Evolutionary conservation across 2,797 vertebrate species (phyloP).

Genomic region (Salarias fasciatus): DNA sequence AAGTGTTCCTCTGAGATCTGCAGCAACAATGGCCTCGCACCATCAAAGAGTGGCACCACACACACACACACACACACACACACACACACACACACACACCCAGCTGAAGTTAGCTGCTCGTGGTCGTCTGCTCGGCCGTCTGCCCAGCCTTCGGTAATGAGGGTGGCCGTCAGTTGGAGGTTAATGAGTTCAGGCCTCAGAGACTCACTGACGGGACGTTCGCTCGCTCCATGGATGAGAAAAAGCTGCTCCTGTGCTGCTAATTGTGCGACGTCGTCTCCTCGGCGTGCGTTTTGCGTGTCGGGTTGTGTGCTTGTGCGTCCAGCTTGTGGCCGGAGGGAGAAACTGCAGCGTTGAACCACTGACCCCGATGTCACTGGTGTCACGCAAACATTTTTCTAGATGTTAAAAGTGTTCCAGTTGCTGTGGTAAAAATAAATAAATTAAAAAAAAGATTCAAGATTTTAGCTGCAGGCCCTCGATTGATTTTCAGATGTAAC

Average conservation of each 20-base stretch:
- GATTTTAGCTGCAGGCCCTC: no score
- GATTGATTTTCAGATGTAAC: no score
- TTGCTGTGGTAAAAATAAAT: no score
- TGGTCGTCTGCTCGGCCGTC: constrained; percentile 28
- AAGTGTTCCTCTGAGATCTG: constrained; percentile 50
- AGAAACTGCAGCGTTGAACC: no score
- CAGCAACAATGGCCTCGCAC: constrained; percentile 60
- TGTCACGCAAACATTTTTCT: no score
- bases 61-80: constrained; percentile 15
- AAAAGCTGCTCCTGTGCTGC: constrained; percentile 48
- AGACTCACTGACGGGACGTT: constrained; percentile 25
- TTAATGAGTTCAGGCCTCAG: constrained; percentile 61
- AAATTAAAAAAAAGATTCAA: no score
- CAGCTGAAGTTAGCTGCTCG: constrained; percentile 18
- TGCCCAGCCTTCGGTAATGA: constrained; percentile 35
- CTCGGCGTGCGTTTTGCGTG: no score
- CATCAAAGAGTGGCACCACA: constrained; percentile 61
- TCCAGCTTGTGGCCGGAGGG: no score
- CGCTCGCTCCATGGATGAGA: constrained; percentile 52
- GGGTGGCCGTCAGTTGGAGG: constrained; percentile 19
- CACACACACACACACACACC: constrained; percentile 12
- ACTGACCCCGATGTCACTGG: no score
- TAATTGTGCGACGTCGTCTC: background rate
- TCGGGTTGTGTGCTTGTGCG: no score
- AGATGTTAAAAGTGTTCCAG: no score